Evolutionary conservation across 2,113 vertebrate species (phyloP).

Genomic region (Nerophis lumbriciformis): DNA sequence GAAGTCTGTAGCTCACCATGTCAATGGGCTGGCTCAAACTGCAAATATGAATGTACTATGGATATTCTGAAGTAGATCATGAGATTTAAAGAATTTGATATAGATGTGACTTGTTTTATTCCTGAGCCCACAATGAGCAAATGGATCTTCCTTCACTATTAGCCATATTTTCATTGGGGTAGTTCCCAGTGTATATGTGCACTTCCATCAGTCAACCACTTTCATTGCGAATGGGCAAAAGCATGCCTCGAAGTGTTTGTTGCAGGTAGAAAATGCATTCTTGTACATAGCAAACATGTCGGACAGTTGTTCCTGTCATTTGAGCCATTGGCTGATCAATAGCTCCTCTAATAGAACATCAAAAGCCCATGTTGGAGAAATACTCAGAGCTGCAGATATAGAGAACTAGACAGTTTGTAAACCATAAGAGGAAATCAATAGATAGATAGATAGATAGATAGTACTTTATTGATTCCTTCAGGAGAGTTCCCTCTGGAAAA

Average conservation of each 20-base stretch:
- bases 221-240: slow-evolving; percentile 5
- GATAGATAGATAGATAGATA: too few species aligned
- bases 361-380: slow-evolving; percentile 41
- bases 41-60: slow-evolving; percentile 29
- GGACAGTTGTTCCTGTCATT: slow-evolving; percentile 56
- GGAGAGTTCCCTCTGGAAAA: too few species aligned
- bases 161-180: slow-evolving; percentile 26
- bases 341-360: slow-evolving; percentile 63
- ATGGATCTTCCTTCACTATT: slow-evolving; percentile 7
- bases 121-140: not conserved
- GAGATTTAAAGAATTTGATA: not conserved
- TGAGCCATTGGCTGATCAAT: slow-evolving; percentile 61
- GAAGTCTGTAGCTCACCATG: slow-evolving; percentile 38
- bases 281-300: slow-evolving; percentile 7
- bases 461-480: too few species aligned
- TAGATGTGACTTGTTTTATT: not conserved
- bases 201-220: slow-evolving; percentile 34
- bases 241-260: slow-evolving; percentile 21
- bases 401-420: slow-evolving; percentile 39
- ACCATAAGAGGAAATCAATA: slow-evolving; percentile 5
- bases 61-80: slow-evolving; percentile 1
- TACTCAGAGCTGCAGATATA: slow-evolving; percentile 50
- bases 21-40: slow-evolving; percentile 19
- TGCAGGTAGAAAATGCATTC: slow-evolving; percentile 33
- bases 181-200: slow-evolving; percentile 22